These are phyloP conservation scores for Amblyornis subalaris DNA, from an alignment of 2,113 vertebrate genomes.

Conservation along the genomic window DNA sequence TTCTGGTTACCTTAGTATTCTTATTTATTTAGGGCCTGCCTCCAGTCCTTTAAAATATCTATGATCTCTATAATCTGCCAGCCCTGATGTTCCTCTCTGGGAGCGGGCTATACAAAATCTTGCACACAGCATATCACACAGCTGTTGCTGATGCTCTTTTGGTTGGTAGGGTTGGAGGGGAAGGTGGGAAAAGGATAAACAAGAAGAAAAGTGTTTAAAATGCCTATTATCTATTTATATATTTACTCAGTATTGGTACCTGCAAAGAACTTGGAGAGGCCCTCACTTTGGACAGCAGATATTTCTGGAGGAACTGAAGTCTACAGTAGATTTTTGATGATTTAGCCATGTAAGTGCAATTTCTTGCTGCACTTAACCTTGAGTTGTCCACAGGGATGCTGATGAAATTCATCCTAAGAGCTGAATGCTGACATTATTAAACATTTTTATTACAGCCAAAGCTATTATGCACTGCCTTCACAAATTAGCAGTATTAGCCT, in stretches of 20 bases:
- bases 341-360: background rate
- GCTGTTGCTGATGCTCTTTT: background rate
- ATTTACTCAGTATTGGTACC: background rate
- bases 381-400: background rate
- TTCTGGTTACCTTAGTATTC: background rate
- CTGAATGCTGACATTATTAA: background rate
- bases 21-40: background rate
- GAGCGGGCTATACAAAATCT: background rate
- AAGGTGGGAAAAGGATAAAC: background rate
- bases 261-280: background rate
- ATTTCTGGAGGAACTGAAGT: background rate
- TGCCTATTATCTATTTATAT: background rate
- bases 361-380: background rate
- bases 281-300: background rate
- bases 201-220: background rate
- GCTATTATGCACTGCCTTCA: background rate
- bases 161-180: background rate
- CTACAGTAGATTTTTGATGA: background rate
- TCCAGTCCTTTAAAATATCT: background rate
- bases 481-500: background rate
- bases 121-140: fast-evolving
- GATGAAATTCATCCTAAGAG: background rate
- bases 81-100: background rate
- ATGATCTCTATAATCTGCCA: background rate
- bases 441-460: background rate